These are phyloP conservation scores for Drosophila watanabei DNA, from an alignment of 1,140 invertebrate species.

Conservation along the genomic window DNA sequence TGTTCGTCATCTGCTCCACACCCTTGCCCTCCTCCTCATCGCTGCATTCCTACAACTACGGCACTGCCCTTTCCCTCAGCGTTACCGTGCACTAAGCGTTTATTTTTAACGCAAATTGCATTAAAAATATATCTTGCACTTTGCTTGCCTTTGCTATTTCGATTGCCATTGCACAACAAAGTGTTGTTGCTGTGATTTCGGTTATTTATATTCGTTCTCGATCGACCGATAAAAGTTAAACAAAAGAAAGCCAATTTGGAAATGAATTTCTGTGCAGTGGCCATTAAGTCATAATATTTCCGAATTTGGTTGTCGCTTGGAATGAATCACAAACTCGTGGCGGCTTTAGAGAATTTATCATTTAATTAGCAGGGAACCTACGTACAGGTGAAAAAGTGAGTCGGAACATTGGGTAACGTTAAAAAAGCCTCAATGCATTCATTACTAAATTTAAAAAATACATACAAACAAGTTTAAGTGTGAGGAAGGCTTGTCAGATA, in stretches of 20 bases:
- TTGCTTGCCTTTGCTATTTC: conserved; percentile 70
- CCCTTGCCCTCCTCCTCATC: conserved; percentile 4
- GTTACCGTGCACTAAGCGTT: conserved; percentile 24
- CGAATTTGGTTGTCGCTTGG: conserved; percentile 30
- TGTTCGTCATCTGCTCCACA: conserved; percentile 51
- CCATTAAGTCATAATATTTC: conserved; percentile 51
- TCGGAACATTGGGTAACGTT: background rate
- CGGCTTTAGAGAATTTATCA: conserved; percentile 41
- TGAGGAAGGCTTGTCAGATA: background rate
- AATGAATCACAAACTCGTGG: conserved; percentile 37
- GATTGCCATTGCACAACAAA: conserved; percentile 55
- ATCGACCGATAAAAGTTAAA: conserved; percentile 11
- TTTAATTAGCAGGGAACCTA: conserved; percentile 18
- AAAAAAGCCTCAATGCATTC: background rate
- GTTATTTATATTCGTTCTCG: conserved; percentile 26
- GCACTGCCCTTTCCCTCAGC: background rate
- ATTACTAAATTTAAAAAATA: background rate
- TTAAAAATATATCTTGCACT: conserved; percentile 73
- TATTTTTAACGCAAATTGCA: conserved; percentile 72
- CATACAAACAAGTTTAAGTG: background rate
- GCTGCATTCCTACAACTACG: background rate
- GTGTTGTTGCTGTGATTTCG: conserved; percentile 17
- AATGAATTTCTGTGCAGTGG: conserved; percentile 14
- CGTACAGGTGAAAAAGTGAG: conserved; percentile 3
- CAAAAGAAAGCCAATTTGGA: conserved; percentile 45